Evolutionary conservation across 2,797 vertebrate genomes (phyloP).

Genomic region (Enteromius mattozi): DNA sequence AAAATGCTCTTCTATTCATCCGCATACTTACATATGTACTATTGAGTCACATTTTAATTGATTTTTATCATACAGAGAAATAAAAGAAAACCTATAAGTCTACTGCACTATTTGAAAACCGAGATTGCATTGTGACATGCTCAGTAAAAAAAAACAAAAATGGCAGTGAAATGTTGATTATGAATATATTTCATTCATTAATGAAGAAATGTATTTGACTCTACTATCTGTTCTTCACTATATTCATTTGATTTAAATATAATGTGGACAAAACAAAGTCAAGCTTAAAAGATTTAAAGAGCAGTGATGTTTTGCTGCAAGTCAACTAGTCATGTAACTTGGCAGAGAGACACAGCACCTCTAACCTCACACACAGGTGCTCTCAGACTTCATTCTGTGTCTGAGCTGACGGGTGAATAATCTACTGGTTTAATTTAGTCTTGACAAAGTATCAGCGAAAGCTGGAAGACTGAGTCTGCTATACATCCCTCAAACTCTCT

Average conservation of each 20-base stretch:
- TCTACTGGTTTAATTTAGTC: conserved; percentile 43
- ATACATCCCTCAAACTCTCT: conserved; percentile 5
- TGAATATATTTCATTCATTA: background rate
- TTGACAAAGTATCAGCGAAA: conserved; percentile 4
- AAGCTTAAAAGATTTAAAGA: background rate
- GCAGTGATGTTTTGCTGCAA: background rate
- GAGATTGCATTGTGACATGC: background rate
- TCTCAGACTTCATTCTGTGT: conserved; percentile 23
- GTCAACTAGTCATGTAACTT: background rate
- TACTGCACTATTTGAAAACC: background rate
- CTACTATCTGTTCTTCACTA: background rate
- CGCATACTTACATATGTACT: conserved; percentile 32
- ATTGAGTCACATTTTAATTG: background rate
- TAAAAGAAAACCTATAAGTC: background rate
- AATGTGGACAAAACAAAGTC: background rate
- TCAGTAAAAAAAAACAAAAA: background rate
- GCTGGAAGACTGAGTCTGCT: background rate
- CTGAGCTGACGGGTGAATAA: conserved; percentile 11
- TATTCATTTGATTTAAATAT: background rate
- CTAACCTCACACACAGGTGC: conserved; percentile 38
- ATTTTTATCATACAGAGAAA: background rate
- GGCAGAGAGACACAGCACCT: conserved; percentile 26
- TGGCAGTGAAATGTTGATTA: background rate
- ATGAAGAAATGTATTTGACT: background rate
- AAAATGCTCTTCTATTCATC: conserved; percentile 38